phyloP scores from a whole-genome alignment of 2,797 vertebrate genomes.

The Malacoraja senta region DNA sequence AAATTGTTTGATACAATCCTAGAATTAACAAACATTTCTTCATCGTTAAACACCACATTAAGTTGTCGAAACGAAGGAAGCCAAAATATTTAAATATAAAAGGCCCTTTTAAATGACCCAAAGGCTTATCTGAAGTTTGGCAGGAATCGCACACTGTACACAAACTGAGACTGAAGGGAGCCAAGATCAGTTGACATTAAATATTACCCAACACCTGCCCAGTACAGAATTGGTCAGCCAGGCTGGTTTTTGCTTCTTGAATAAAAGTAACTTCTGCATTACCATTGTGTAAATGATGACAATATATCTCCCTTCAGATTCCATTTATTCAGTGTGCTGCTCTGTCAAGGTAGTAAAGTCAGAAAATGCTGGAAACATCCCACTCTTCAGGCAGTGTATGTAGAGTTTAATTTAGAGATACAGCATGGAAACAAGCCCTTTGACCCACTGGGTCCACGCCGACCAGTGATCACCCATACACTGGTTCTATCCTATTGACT shows the following conservation, averaged over 20 bases:
- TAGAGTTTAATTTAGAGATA: too few relatives aligned
- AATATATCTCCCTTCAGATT: not conserved
- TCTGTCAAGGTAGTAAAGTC: not conserved
- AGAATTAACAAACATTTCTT: not conserved
- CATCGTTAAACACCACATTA: not conserved
- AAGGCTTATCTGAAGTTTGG: not conserved
- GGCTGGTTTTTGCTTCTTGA: not conserved
- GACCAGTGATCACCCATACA: too few relatives aligned
- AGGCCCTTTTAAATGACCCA: not conserved
- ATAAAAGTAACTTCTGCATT: not conserved
- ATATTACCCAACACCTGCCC: not conserved
- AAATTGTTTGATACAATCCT: not conserved
- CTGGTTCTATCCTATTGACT: too few relatives aligned
- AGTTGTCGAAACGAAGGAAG: not conserved
- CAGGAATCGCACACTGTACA: not conserved
- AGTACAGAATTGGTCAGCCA: not conserved
- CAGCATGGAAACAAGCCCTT: too few relatives aligned
- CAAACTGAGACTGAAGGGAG: conserved; percentile 4
- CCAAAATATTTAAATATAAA: not conserved
- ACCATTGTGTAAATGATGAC: not conserved
- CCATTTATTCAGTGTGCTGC: not conserved
- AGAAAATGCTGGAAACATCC: too few relatives aligned
- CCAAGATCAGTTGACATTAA: not conserved
- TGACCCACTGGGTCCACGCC: too few relatives aligned
- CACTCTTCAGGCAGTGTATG: too few relatives aligned